phyloP scores from a whole-genome alignment of 1,140 invertebrate genomes.

The Varroa destructor region DNA sequence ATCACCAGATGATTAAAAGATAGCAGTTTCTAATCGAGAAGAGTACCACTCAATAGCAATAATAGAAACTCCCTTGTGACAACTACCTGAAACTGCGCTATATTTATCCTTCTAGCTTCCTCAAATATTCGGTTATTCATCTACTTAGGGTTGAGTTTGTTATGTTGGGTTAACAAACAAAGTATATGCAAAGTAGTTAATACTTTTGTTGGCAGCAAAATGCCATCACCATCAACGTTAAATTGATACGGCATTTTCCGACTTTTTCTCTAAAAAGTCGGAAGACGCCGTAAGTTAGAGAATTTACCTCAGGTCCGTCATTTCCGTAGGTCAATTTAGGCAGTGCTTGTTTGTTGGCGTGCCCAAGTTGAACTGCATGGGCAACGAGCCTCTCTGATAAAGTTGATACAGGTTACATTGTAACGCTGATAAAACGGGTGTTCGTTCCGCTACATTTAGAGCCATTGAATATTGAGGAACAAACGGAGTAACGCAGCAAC shows the following conservation, averaged over 20 bases:
- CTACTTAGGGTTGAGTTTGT: neutral
- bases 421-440: neutral
- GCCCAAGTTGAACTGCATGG: neutral
- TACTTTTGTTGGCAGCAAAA: neutral
- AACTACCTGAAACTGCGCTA: slow-evolving; percentile 6
- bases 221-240: neutral
- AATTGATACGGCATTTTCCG: neutral
- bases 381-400: slow-evolving; percentile 2
- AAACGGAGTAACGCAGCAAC: neutral
- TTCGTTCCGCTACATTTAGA: neutral
- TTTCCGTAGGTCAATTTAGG: slow-evolving; percentile 14
- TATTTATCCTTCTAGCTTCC: slow-evolving; percentile 7
- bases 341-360: neutral
- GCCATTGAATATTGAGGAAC: neutral
- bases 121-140: neutral
- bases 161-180: neutral
- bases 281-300: neutral
- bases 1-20: neutral
- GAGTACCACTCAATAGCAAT: neutral
- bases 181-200: neutral
- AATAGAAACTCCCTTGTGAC: neutral
- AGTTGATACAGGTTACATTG: slow-evolving; percentile 7
- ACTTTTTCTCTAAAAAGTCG: neutral
- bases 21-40: neutral
- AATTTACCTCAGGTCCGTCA: neutral